Percentiles rank a stretch among this genome's conserved stretches.
Conservation (phyloP, 1,140 invertebrate genomes). For the Rhysida immarginata region DNA sequence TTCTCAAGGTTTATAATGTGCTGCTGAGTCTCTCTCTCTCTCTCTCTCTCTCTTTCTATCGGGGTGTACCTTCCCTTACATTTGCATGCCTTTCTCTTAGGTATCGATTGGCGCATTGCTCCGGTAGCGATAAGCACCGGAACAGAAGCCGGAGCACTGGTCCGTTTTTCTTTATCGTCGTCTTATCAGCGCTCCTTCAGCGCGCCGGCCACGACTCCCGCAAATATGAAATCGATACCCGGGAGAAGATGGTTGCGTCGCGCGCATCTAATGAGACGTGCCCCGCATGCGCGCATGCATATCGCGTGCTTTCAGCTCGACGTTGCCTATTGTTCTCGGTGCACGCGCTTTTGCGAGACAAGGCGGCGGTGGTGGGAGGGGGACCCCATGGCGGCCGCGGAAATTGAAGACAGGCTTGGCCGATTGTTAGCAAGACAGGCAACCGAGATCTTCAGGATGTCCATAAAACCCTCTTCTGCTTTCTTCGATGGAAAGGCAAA, state of each 20-base stretch:
- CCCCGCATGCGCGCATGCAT: constrained; percentile 7
- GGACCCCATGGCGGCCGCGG: no score
- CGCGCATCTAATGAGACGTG: constrained; percentile 9
- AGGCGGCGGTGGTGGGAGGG: no score
- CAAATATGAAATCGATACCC: constrained; percentile 8
- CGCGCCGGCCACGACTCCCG: constrained; percentile 1
- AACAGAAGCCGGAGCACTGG: constrained; percentile 1
- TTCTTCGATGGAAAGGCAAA: no score
- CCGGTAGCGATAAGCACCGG: constrained; percentile 6
- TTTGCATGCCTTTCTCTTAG: constrained; percentile 17
- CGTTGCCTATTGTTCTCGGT: background rate
- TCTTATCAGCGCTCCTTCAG: constrained; percentile 5
- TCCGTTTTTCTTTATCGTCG: constrained; percentile 9
- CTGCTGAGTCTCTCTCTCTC: constrained; percentile 3
- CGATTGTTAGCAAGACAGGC: background rate
- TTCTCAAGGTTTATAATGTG: constrained; percentile 9
- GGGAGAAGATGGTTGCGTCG: background rate
- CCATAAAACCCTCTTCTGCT: no score
- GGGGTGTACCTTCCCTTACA: background rate
- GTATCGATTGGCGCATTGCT: constrained; percentile 20
- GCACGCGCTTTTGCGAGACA: no score
- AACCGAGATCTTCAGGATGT: no score
- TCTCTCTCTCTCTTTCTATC: background rate
- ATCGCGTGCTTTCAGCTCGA: constrained; percentile 7
- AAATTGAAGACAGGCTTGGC: background rate